Evolutionary conservation across 2,113 vertebrate species (phyloP).

Genomic region (Mormyrus iriodes): DNA sequence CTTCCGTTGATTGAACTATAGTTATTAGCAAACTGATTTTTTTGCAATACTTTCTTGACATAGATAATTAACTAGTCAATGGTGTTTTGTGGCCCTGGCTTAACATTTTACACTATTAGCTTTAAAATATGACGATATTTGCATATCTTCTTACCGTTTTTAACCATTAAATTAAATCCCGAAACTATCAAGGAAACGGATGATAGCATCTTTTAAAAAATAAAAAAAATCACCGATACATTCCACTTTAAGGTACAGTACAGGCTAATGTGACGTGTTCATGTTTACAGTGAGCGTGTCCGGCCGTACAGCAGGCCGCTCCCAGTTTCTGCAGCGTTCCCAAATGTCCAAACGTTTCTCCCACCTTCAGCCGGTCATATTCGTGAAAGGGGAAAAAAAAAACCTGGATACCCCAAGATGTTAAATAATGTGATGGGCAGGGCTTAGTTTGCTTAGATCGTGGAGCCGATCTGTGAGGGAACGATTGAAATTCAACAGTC

Average conservation of each 20-base stretch:
- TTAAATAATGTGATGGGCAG: slow-evolving; percentile 32
- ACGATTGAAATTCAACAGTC: slow-evolving; percentile 1
- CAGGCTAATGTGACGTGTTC: slow-evolving; percentile 30
- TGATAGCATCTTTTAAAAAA: slow-evolving; percentile 16
- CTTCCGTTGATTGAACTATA: neutral
- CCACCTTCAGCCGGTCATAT: slow-evolving; percentile 20
- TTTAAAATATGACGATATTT: slow-evolving; percentile 33
- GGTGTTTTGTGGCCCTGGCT: slow-evolving; percentile 30
- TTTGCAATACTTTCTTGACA: slow-evolving; percentile 22
- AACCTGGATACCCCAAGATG: slow-evolving; percentile 50
- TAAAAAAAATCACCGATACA: slow-evolving; percentile 39
- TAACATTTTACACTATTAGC: slow-evolving; percentile 44
- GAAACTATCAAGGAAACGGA: slow-evolving; percentile 17
- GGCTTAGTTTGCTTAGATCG: slow-evolving; percentile 36
- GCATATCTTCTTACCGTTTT: slow-evolving; percentile 28
- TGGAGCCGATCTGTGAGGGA: neutral
- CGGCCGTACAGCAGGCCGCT: neutral
- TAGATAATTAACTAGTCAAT: slow-evolving; percentile 31
- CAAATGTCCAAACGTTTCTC: neutral
- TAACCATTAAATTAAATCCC: slow-evolving; percentile 31
- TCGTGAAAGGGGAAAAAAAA: slow-evolving; percentile 27
- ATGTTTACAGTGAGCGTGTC: slow-evolving; percentile 24
- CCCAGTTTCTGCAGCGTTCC: neutral
- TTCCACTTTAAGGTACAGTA: slow-evolving; percentile 44
- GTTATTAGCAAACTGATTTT: slow-evolving; percentile 25